Evolutionary conservation across 2,888 invertebrate species (phyloP).

Genomic region (Drosophila conformis): DNA sequence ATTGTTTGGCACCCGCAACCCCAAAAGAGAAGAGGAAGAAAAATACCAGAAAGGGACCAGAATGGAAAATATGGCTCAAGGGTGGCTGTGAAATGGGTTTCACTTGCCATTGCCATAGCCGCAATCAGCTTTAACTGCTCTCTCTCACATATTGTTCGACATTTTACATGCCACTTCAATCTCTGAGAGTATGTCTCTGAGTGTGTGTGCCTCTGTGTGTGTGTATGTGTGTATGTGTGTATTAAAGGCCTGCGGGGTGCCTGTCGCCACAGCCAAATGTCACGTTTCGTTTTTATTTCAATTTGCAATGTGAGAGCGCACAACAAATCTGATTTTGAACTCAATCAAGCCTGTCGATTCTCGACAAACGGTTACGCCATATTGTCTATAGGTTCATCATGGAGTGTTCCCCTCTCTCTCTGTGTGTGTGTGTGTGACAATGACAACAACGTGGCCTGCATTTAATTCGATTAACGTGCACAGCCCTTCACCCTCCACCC

Average conservation of each 20-base stretch:
- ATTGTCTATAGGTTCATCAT: slow-evolving; percentile 34
- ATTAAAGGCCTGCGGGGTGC: slow-evolving; percentile 29
- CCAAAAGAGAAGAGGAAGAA: slow-evolving; percentile 2
- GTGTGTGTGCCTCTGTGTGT: neutral
- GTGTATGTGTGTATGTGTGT: slow-evolving; percentile 10
- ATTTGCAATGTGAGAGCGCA: slow-evolving; percentile 60
- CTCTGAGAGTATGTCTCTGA: neutral
- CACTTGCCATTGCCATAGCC: slow-evolving; percentile 32
- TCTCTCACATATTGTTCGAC: slow-evolving; percentile 46
- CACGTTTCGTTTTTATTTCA: slow-evolving; percentile 67
- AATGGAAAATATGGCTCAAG: slow-evolving; percentile 10
- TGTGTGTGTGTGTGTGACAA: slow-evolving; percentile 7
- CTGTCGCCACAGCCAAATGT: slow-evolving; percentile 59
- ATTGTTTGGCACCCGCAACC: slow-evolving; percentile 57
- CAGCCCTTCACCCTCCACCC: slow-evolving; percentile 7
- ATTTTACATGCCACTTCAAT: slow-evolving; percentile 31
- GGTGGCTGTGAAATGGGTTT: slow-evolving; percentile 16
- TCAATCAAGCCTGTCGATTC: slow-evolving; percentile 56
- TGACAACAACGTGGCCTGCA: slow-evolving; percentile 56
- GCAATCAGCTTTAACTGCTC: slow-evolving; percentile 57
- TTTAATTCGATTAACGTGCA: slow-evolving; percentile 59
- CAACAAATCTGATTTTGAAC: slow-evolving; percentile 66
- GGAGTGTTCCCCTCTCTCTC: neutral
- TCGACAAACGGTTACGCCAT: slow-evolving; percentile 54
- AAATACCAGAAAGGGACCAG: neutral